Evolutionary conservation across 1,140 invertebrate genomes (phyloP).

Genomic region (Drosophila sechellia): DNA sequence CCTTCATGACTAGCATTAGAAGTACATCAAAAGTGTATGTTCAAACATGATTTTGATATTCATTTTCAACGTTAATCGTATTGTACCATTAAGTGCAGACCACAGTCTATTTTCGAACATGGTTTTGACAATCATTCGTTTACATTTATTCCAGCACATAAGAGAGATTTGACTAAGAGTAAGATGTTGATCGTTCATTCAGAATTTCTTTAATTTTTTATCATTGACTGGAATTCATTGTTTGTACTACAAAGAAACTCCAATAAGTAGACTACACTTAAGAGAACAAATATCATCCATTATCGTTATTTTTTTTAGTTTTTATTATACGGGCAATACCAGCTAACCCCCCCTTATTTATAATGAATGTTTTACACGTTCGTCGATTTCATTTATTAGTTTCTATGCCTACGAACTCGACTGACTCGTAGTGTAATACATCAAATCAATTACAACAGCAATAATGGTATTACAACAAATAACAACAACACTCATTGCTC

Average conservation of each 20-base stretch:
- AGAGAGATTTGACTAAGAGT: neutral
- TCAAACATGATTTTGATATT: conserved; percentile 2
- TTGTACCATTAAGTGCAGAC: too few relatives aligned
- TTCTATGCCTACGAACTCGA: neutral
- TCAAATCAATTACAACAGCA: conserved; percentile 51
- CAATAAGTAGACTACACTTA: too few relatives aligned
- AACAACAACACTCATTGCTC: conserved; percentile 42
- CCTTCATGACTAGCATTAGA: conserved; percentile 1
- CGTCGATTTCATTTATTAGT: neutral
- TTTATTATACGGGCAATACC: too few relatives aligned
- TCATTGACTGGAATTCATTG: too few relatives aligned
- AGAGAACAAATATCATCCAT: too few relatives aligned
- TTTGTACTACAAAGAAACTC: too few relatives aligned
- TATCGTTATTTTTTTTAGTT: too few relatives aligned
- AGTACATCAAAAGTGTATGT: conserved; percentile 11
- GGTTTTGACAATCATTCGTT: neutral
- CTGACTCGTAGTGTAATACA: neutral
- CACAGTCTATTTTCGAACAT: too few relatives aligned
- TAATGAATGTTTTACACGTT: neutral
- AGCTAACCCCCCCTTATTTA: too few relatives aligned
- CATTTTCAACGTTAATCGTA: too few relatives aligned
- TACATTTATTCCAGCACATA: neutral
- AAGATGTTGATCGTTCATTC: too few relatives aligned
- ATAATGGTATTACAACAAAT: conserved; percentile 21
- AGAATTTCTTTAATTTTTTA: too few relatives aligned